A percentile compares a stretch with the other conserved stretches of the same genome.
These are phyloP conservation scores for Rhinogobio ventralis DNA, from an alignment of 2,797 vertebrate genomes.

Conservation along the genomic window DNA sequence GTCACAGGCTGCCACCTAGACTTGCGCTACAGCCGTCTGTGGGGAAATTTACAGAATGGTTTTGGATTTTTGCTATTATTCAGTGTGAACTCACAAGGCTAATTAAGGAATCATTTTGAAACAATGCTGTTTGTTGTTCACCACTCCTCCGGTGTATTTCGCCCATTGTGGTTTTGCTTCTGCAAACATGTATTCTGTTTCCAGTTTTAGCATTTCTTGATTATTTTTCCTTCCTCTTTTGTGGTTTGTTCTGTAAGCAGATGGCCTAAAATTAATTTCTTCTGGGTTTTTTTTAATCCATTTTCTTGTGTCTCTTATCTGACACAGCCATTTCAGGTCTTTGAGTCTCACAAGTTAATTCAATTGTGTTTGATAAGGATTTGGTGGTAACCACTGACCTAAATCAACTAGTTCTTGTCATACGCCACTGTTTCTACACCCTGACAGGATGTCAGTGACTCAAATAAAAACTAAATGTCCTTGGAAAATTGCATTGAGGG, in stretches of 20 bases:
- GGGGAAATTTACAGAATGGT: neutral
- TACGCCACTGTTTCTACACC: neutral
- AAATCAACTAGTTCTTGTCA: neutral
- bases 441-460: neutral
- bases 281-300: too few species aligned
- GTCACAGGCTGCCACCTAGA: slow-evolving; percentile 4
- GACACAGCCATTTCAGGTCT: neutral
- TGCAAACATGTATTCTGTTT: neutral
- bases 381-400: neutral
- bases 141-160: neutral
- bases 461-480: neutral
- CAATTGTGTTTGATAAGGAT: neutral
- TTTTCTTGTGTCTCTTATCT: neutral
- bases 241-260: neutral
- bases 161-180: neutral
- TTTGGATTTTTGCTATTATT: neutral
- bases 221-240: neutral
- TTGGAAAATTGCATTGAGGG: neutral
- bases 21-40: neutral
- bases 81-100: neutral
- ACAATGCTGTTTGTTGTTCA: neutral
- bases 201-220: neutral
- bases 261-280: neutral
- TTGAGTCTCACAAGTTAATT: neutral
- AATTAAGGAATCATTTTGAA: neutral